Evolutionary conservation across 2,888 invertebrate species (phyloP), one percentile per base, ranked within the genome.

Genomic region (Drosophila paracracens): DNA sequence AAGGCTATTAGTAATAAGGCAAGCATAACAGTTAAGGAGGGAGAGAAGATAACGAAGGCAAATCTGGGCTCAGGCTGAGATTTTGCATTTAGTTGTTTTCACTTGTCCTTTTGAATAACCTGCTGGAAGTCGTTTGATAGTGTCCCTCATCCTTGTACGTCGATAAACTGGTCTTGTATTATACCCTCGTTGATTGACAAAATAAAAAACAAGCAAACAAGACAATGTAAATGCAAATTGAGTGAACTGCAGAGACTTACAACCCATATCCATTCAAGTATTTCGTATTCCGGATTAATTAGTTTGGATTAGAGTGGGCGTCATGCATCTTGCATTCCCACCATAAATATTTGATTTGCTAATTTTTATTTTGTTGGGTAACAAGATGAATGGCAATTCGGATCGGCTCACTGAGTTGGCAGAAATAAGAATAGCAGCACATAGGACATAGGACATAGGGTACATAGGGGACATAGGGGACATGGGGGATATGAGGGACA

Each of bases 361-460:
- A 21, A n/a, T 29, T 31, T 38, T 56, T n/a, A n/a, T 36, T 36
- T 33, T 36, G 25, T n/a, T 56, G 16, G 5, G 57, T 31, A 31
- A 43, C 57, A 57, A 57, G 40, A 57, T 21, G 40, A 31, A 57
- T 57, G 21, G 31, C 43, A 57, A 43, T 57, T 57, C 16, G 29
- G 21, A 25, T 10, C 21, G 40, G 43, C 57, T 57, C 27, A 43
- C 16, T 43, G 57, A 40, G 29, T 16, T n/a, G 27, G n/a, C 36
- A 54, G 27, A 27, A 8, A 54, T n/a, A 38, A 21, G 18, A 54
- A 21, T 25, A 25, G 35, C 46, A 25, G 21, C 35, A n/a, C 18
- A 31, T 10, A 5, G 21, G 36, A 27, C 16, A 48, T 4, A 16
- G 25, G 48, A 27, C 48, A 25, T 13, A 27, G 4, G 40, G 18